A percentile compares a stretch with the other conserved stretches of the same genome.
These are phyloP conservation scores for Octomys mimax DNA, from an alignment of 2,797 vertebrate species.

Conservation along the genomic window DNA sequence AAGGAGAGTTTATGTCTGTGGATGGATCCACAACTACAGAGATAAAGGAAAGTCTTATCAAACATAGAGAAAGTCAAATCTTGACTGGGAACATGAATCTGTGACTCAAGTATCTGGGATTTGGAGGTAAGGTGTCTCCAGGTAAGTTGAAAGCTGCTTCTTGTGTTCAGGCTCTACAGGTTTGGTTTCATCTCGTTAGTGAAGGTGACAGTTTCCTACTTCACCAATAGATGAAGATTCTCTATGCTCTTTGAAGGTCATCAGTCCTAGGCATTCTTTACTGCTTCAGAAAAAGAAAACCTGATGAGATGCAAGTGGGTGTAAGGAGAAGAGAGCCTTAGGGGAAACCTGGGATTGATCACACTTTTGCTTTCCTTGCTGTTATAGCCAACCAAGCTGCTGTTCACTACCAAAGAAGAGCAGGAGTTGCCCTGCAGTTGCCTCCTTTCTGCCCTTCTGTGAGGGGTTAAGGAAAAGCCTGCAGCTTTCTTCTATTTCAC, in stretches of 20 bases:
- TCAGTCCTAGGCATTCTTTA: slow-evolving; percentile 24
- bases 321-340: neutral
- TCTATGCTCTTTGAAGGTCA: neutral
- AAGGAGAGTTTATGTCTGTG: neutral
- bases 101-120: neutral
- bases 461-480: neutral
- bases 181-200: too few species aligned
- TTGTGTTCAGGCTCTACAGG: neutral
- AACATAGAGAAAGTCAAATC: neutral
- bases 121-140: neutral
- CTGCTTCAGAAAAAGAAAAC: slow-evolving; percentile 28
- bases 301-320: neutral
- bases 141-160: neutral
- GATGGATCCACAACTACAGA: too few species aligned
- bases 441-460: neutral
- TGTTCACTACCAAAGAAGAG: neutral
- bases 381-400: too few species aligned
- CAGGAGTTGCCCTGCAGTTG: too few species aligned
- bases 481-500: neutral
- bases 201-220: neutral
- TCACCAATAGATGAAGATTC: neutral
- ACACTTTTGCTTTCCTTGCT: neutral
- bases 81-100: neutral
- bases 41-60: neutral
- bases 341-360: neutral